Conservation (phyloP, 1,140 invertebrate species). For the Halesus radiatus region DNA sequence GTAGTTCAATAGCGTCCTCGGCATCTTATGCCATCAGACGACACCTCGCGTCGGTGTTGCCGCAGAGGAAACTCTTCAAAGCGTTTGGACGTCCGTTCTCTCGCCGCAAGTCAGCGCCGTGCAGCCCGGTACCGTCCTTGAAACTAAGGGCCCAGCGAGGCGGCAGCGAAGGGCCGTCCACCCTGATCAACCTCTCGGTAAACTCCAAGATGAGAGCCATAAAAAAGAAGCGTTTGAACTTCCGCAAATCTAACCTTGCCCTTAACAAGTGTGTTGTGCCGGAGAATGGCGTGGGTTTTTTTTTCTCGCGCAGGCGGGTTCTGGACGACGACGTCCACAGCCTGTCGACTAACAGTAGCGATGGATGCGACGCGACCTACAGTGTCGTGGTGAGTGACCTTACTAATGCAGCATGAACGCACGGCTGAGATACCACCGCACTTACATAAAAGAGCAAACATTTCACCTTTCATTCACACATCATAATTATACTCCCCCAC, state of each 20-base stretch:
- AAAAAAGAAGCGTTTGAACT: conserved; percentile 59
- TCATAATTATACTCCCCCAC: no score
- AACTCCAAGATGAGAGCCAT: conserved; percentile 62
- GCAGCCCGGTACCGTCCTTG: conserved; percentile 72
- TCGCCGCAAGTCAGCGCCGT: conserved; percentile 76
- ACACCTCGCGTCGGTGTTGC: conserved; percentile 68
- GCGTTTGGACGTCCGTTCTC: conserved; percentile 74
- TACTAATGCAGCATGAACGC: conserved; percentile 39
- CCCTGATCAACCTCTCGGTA: conserved; percentile 52
- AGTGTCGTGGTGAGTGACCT: conserved; percentile 56
- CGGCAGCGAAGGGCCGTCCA: conserved; percentile 67
- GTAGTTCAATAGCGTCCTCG: conserved; percentile 60
- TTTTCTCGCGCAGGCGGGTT: conserved; percentile 41
- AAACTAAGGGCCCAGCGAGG: conserved; percentile 66
- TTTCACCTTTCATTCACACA: no score
- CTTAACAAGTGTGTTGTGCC: conserved; percentile 28
- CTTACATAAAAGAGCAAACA: not conserved
- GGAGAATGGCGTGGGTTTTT: conserved; percentile 44
- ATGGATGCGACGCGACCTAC: conserved; percentile 46
- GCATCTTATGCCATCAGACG: conserved; percentile 66
- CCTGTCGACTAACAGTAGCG: conserved; percentile 51
- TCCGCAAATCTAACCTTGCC: conserved; percentile 33
- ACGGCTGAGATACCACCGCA: conserved; percentile 24
- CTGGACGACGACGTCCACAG: conserved; percentile 41
- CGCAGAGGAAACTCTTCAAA: conserved; percentile 70